These are phyloP conservation scores for Chrysemys picta DNA, from an alignment of 2,113 vertebrate genomes.

Conservation along the genomic window DNA sequence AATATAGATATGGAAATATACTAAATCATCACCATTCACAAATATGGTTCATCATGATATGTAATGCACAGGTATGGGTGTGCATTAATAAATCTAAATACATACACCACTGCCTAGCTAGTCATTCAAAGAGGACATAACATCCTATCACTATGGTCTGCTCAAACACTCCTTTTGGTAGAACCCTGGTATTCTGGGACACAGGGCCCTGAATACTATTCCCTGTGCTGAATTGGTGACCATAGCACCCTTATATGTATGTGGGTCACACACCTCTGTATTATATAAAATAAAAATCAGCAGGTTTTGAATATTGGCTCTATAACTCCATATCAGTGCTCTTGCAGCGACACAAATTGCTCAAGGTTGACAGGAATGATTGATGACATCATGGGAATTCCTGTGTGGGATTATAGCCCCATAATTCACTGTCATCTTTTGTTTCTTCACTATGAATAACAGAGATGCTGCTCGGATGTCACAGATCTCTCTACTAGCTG, in stretches of 20 bases:
- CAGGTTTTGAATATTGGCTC: not conserved
- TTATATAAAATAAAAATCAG: not conserved
- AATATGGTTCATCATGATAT: not conserved
- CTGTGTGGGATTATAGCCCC: not conserved
- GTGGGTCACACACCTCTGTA: not conserved
- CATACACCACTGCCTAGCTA: not conserved
- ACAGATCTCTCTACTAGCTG: not conserved
- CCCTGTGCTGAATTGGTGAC: not conserved
- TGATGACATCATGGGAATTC: not conserved
- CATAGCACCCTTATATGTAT: not conserved
- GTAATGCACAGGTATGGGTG: not conserved
- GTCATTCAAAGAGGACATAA: not conserved
- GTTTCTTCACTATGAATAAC: not conserved
- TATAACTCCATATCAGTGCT: not conserved
- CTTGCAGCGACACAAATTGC: not conserved
- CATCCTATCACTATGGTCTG: fast-evolving
- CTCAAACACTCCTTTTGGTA: not conserved
- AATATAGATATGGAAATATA: not conserved
- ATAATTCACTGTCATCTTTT: conserved; percentile 9
- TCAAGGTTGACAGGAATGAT: not conserved
- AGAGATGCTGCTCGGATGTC: not conserved
- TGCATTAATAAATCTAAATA: not conserved
- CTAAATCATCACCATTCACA: not conserved
- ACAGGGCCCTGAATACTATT: not conserved
- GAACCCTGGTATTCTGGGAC: not conserved